phyloP scores from a whole-genome alignment of 2,797 vertebrate species.

The Cygnus olor region DNA sequence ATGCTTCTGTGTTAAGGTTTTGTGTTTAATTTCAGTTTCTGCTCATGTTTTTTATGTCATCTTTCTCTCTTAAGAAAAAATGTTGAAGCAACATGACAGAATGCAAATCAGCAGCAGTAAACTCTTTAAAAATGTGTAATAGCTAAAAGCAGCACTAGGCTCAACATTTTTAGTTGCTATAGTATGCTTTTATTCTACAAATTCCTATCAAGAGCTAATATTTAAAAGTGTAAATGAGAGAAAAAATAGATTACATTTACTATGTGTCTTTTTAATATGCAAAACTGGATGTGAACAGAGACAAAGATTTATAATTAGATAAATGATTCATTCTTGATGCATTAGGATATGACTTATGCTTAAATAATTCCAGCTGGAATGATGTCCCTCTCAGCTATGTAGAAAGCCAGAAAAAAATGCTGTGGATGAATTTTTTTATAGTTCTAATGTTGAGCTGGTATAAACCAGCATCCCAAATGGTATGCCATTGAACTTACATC shows the following conservation, averaged over 20 bases:
- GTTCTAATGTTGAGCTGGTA: slow-evolving; percentile 5
- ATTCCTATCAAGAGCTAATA: slow-evolving; percentile 33
- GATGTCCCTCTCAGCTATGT: not conserved
- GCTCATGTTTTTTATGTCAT: not conserved
- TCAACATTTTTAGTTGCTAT: slow-evolving; percentile 15
- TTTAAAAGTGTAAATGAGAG: slow-evolving; percentile 30
- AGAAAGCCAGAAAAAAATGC: not conserved
- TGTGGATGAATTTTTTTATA: not conserved
- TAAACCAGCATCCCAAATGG: not conserved
- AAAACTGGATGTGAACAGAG: slow-evolving; percentile 42
- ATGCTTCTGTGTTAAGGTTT: not conserved
- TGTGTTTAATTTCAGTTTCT: not conserved
- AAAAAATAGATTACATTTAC: slow-evolving; percentile 55
- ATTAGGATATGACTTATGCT: slow-evolving; percentile 58
- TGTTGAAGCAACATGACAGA: not conserved
- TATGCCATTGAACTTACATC: not conserved
- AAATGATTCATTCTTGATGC: slow-evolving; percentile 59
- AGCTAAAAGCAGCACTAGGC: not conserved
- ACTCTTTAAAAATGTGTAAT: not conserved
- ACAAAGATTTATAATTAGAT: slow-evolving; percentile 62
- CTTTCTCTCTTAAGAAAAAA: not conserved
- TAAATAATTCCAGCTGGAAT: slow-evolving; percentile 56
- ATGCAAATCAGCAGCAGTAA: not conserved
- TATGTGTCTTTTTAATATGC: slow-evolving; percentile 57
- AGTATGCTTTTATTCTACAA: not conserved